Base-by-base conservation (phyloP, 2,797 vertebrate genomes). In the Gastrophryne carolinensis region DNA sequence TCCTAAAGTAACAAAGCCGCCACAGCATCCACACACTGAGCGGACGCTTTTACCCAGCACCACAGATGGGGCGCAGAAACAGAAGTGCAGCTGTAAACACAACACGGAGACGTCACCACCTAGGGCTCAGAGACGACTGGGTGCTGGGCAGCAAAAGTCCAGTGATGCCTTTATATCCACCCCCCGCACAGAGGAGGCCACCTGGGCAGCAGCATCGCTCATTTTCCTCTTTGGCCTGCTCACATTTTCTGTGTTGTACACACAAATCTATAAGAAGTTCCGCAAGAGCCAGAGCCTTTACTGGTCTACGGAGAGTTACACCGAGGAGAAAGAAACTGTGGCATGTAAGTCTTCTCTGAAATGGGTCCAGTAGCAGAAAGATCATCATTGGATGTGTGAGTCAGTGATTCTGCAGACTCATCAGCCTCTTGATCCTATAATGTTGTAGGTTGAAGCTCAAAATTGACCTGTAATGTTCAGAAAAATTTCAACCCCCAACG, bases 161-260 rank as follows among this genome's bases (percentile, higher is more conserved):
- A 68, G 71, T 2, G 78, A 64, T 1, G 32, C 57, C 4, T 27
- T 80, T 57, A 82, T 75, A 0, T 87, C 84, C 41, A 91, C 91
- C 2, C 89, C 85, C 0, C 91, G 90, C 67, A 92, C 92, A 0
- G 90, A 95, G 3, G 95, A 97, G 76, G 95, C 94, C 0, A 85
- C 90, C 61, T 97, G 95, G 95, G 95, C 95, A 0, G 94, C 94
- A 1, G 93, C 90, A 0, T 92, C 95, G 0, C 83, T 97, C 50
- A 93, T 93, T 9, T 95, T 95, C 82, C 87, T 96, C 67, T 83
- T 97, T 73, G 89, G 92, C 23, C 87, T 96, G 60, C 89, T 96
- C 23, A 90, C 92, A 0, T 83, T 96, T 66, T 93, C 93, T 0
- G 87, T 95, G 1, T 90, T 97, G 21, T 95, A 95, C 85, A 95